Conservation (phyloP, 2,888 invertebrate species). For the Drosophila borborema region DNA sequence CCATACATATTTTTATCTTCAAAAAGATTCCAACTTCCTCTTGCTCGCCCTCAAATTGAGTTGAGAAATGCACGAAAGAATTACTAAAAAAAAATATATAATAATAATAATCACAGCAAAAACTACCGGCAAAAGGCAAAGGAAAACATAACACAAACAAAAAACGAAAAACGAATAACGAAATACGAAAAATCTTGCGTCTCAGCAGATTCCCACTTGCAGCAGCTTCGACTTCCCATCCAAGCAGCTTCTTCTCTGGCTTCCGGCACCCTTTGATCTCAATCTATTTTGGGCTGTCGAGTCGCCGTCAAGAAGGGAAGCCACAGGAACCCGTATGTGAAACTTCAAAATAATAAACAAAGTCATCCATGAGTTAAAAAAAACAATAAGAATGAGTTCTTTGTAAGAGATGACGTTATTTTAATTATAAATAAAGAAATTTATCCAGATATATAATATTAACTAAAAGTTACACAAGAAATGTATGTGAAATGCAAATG, state of each 20-base stretch:
- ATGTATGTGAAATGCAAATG: not conserved
- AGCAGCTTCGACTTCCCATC: conserved; percentile 1
- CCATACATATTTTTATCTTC: not conserved
- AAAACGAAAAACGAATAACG: not conserved
- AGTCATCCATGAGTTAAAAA: not conserved
- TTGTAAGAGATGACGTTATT: not conserved
- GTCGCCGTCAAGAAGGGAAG: not conserved
- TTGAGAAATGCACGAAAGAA: conserved; percentile 1
- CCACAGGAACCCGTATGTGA: conserved; percentile 17
- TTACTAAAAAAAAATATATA: not conserved
- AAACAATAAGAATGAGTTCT: not conserved
- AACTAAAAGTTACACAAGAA: not conserved
- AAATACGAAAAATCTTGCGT: not conserved
- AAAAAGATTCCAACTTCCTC: not conserved
- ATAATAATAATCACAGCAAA: not conserved
- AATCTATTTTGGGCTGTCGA: conserved; percentile 28
- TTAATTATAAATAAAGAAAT: not conserved
- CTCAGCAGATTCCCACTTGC: conserved; percentile 15
- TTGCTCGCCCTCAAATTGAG: conserved; percentile 2
- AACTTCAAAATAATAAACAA: conserved; percentile 38
- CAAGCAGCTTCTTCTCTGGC: conserved; percentile 3
- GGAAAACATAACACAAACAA: not conserved
- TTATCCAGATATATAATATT: not conserved
- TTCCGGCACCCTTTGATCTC: conserved; percentile 35
- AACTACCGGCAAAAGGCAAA: not conserved